Base-by-base conservation (phyloP, 1,140 invertebrate genomes). In the Trichonephila clavipes region DNA sequence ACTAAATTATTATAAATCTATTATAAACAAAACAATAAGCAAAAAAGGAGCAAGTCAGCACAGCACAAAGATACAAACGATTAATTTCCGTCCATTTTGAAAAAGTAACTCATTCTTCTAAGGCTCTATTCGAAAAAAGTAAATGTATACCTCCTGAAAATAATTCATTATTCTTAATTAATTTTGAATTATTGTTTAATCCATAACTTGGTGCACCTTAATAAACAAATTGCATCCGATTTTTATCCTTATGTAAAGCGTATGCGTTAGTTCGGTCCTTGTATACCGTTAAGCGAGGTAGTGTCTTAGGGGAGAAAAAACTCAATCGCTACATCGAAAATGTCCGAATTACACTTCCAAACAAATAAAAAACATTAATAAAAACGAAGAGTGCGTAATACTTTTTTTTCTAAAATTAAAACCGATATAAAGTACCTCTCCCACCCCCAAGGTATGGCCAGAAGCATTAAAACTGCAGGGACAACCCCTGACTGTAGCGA, bases 321-420 rank as follows among this genome's bases (percentile, higher is more conserved):
- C 4, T 7, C 44, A 83, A 24, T n/a, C 44, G 59, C 5, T 58
- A 44, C 40, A 83, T 83, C 51, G 58, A 83, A 40, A 40, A 83
- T 83, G 82, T 58, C 16, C 8, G 51, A 83, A 83, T 83, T 58
- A 83, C 34, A 40, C 40, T 83, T 24, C 51, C 82, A 24, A 83
- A 83, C n/a, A 83, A 24, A 59, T 59, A 51, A 59, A 51, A 81
- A 77, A 77, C 72, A 4, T 77, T 77, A 24, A 77, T 40, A 77
- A 77, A 77, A 77, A 77, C 72, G 28, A 34, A 77, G 21, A 64
- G 28, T 2, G 16, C 16, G 16, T 77, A 12, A 7, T 51, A 77
- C 34, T 77, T 77, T 40, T 77, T 77, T 77, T 77, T 90, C 88
- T 90, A 90, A 90, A 90, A 90, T 90, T 90, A 90, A 90, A 90